A percentile compares a stretch with the other conserved stretches of the same genome.
Evolutionary conservation across 2,888 invertebrate species (phyloP).

Genomic region (Odontothrips loti): DNA sequence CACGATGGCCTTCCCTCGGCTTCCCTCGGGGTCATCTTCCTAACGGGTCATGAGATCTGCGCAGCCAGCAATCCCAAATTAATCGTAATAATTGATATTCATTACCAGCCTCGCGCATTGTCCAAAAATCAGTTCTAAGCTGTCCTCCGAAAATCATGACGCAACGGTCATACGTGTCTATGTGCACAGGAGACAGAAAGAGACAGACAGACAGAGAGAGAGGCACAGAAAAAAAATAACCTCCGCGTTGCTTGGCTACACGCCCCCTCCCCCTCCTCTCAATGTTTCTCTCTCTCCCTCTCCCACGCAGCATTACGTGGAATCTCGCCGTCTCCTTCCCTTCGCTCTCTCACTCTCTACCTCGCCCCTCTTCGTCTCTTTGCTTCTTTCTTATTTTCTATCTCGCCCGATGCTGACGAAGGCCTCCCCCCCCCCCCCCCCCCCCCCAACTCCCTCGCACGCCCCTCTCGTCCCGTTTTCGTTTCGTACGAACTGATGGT

Average conservation of each 20-base stretch:
- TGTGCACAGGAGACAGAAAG: background rate
- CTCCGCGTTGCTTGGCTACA: conserved; percentile 14
- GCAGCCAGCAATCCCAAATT: too few relatives aligned
- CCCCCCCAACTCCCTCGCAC: background rate
- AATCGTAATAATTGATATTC: too few relatives aligned
- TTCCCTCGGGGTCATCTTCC: too few relatives aligned
- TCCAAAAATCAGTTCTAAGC: too few relatives aligned
- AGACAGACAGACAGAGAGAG: background rate
- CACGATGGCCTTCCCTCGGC: too few relatives aligned
- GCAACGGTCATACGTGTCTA: background rate
- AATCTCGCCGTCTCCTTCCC: background rate
- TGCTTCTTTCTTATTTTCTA: conserved; percentile 25
- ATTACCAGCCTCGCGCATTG: too few relatives aligned
- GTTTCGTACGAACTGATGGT: too few relatives aligned
- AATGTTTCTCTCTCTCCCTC: background rate
- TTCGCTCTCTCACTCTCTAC: background rate
- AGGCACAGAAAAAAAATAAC: background rate
- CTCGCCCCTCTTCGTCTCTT: background rate
- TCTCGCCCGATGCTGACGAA: conserved; percentile 10
- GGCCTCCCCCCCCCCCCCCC: background rate
- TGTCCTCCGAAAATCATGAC: background rate
- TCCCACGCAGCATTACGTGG: background rate
- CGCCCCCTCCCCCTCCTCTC: background rate
- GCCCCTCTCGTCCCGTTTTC: background rate
- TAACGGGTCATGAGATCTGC: too few relatives aligned